phyloP scores from a whole-genome alignment of 2,888 invertebrate species.

The Conomelus anceps region DNA sequence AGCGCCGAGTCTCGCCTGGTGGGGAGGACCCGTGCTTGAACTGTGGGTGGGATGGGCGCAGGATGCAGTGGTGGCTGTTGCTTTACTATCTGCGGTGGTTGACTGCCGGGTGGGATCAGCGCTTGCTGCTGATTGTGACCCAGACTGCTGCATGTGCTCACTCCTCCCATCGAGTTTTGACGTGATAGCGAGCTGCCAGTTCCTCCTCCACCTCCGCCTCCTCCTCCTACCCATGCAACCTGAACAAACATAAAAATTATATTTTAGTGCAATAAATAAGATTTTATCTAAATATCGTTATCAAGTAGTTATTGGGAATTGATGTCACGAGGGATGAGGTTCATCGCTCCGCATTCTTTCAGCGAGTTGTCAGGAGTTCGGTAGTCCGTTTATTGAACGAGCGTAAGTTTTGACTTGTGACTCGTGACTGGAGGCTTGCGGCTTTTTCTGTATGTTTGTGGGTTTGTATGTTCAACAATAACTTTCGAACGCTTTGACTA shows the following conservation, averaged over 20 bases:
- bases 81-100: not conserved
- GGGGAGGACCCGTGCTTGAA: not conserved
- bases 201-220: not conserved
- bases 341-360: too few species aligned
- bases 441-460: too few species aligned
- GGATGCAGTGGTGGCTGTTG: conserved; percentile 31
- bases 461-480: too few species aligned
- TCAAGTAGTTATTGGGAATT: too few species aligned
- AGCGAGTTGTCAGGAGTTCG: too few species aligned
- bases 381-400: too few species aligned
- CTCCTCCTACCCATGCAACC: conserved; percentile 46
- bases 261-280: too few species aligned
- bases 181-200: conserved; percentile 41
- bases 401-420: too few species aligned
- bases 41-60: conserved; percentile 22
- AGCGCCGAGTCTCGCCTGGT: conserved; percentile 15
- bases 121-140: conserved; percentile 20
- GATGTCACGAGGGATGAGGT: too few species aligned
- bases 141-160: conserved; percentile 28
- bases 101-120: not conserved
- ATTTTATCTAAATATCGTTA: too few species aligned
- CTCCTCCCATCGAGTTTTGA: conserved; percentile 43
- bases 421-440: too few species aligned
- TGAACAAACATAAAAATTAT: conserved; percentile 33
- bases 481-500: too few species aligned